Base-by-base conservation (phyloP, 1,140 invertebrate species). In the Sminthurinus signatus region DNA sequence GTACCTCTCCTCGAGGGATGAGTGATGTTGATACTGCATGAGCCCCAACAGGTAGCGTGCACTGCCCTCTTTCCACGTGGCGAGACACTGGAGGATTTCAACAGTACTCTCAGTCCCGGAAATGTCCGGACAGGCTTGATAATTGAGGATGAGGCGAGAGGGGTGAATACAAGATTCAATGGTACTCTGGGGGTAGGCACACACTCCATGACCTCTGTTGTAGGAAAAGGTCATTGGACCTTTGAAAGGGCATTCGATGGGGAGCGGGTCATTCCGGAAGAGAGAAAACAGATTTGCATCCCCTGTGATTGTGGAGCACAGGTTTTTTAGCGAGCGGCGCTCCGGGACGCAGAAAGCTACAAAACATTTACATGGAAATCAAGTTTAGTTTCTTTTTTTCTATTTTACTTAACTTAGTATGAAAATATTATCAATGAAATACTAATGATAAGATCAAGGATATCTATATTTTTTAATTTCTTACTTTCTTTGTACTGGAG, bases 81-180 rank as follows among this genome's bases (percentile, higher is more conserved):
- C 79, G 36, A 79, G 64, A 59, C 79, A 80, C 58, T 74, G 73
- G 23, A 80, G 68, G 64, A 78, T 77, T 66, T 80, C 79, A 27
- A 72, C 79, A 79, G 76, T 76, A 66, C 77, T 79, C 67, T 82
- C 80, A 1, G 89, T 89, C 44, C 87, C 88, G 25, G 83, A 81
- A 5, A 94, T 85, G 76, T 95, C 91, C 0, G 90, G 88, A 77
- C 92, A 96, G 19, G 91, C 91, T 79, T 94, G 91, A 76, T 93
- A 95, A 74, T 86, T 85, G 70, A 96, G 83, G 46, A 94, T 79
- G 17, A 91, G 77, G 55, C 86, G 79, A 1, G 85, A 88, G 68
- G 89, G 84, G 72, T 91, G 87, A 0, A 87, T 91, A 74, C 89
- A 93, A 60, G 86, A 84, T 74, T 91, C 88, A 15, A 88, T 86